phyloP scores from a whole-genome alignment of 2,888 invertebrate genomes.

The Clostera curtula region DNA sequence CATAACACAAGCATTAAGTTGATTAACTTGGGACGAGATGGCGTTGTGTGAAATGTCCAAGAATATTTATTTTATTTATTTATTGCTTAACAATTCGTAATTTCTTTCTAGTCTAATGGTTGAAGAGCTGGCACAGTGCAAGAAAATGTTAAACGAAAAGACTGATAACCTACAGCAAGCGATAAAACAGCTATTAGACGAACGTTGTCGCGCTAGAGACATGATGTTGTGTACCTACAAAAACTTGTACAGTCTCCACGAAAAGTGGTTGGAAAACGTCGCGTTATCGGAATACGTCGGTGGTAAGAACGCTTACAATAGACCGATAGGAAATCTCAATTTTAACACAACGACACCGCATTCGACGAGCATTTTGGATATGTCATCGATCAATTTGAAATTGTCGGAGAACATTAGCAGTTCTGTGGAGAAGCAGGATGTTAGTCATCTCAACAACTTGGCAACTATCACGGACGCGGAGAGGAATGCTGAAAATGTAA shows the following conservation, averaged over 20 bases:
- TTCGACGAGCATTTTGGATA: conserved; percentile 78
- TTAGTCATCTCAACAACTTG: conserved; percentile 49
- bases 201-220: conserved; percentile 78
- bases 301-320: conserved; percentile 45
- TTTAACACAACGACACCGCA: conserved; percentile 60
- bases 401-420: conserved; percentile 76
- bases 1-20: too few species aligned
- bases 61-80: too few species aligned
- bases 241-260: conserved; percentile 69
- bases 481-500: conserved; percentile 75
- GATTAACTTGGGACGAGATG: too few species aligned
- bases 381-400: conserved; percentile 76
- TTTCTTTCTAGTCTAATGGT: conserved; percentile 85
- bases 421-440: conserved; percentile 59
- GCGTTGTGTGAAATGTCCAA: too few species aligned
- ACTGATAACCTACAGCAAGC: conserved; percentile 81
- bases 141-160: conserved; percentile 83
- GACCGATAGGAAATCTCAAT: conserved; percentile 68
- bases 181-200: conserved; percentile 80
- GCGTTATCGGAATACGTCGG: conserved; percentile 58
- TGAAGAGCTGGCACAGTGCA: conserved; percentile 92
- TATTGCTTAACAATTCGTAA: conserved; percentile 1
- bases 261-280: conserved; percentile 62
- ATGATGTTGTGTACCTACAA: conserved; percentile 78
- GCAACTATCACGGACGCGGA: conserved; percentile 71